Evolutionary conservation across 2,113 vertebrate species (phyloP), one percentile per base, ranked within the genome.

Genomic region (Thomomys bottae): DNA sequence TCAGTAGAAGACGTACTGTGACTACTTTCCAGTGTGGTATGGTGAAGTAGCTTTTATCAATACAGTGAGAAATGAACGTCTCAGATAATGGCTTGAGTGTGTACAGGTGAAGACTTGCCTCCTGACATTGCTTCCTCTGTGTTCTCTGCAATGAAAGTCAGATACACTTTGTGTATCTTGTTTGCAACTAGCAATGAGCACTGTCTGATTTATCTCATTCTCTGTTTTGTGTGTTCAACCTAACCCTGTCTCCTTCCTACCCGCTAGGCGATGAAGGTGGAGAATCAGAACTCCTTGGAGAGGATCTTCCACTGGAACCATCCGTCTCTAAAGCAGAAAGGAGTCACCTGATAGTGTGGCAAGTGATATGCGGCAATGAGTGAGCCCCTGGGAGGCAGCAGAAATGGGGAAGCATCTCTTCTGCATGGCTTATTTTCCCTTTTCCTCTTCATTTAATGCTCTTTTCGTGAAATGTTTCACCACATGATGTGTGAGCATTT

Each of bases 321-420:
- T 98, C 98, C n/a, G 98, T 98, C 96, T 98, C 98, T 97, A 99
- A 99, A 98, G 99, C 99, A 0, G 99, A 99, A 96, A 98, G 99
- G 94, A 99, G 99, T 98, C 99, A 99, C 97, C 98, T 99, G 80
- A 99, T 99, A 77, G 99, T 99, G 81, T 99, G 99, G 99, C 99
- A 99, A 98, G 98, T 99, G 92, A 96, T 98, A 97, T 97, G 92
- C 75, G 97, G 97, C 93, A 98, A 91, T 54, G 98, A 99, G 96
- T 99, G 98, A 99, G 86, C 79, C 86, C 84, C 4, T 8, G 57
- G 95, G 84, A 96, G 88, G 85, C 94, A 93, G 80, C 89, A 92
- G 95, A 95, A 95, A 96, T 59, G 59, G 94, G 83, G 85, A 91
- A 88, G 54, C 78, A 26, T 45, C 84, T 94, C 96, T 98, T 97